Conservation (phyloP, 2,113 vertebrate genomes). For the Eurystomus gularis region DNA sequence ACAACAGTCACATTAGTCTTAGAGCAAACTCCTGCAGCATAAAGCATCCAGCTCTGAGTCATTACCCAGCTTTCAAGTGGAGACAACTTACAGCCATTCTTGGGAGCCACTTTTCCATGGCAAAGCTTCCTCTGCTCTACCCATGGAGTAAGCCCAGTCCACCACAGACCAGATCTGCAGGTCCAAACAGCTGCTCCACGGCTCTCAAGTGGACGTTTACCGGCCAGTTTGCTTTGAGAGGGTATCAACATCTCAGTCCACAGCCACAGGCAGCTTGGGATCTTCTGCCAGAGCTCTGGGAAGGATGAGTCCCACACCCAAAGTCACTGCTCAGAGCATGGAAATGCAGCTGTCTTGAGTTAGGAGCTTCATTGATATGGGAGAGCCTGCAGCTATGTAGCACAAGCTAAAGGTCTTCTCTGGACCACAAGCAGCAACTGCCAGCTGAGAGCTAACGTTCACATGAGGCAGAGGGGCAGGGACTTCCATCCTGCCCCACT, state of each 20-base stretch:
- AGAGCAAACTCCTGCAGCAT: fast-evolving
- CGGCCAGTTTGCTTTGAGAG: background rate
- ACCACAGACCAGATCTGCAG: background rate
- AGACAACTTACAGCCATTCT: background rate
- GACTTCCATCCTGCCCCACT: background rate
- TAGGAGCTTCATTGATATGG: fast-evolving
- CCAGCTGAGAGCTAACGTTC: background rate
- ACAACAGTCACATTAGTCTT: background rate
- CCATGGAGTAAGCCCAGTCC: background rate
- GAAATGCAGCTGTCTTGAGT: background rate
- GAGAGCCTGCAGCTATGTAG: background rate
- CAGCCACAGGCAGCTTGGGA: background rate
- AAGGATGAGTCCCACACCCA: background rate
- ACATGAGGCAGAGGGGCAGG: background rate
- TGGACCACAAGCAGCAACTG: background rate
- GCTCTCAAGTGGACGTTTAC: background rate
- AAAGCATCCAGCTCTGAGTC: fast-evolving
- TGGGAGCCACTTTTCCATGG: background rate
- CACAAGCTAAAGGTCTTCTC: background rate
- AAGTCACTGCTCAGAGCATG: background rate
- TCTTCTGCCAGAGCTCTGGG: background rate
- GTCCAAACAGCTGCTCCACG: background rate
- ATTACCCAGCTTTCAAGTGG: background rate
- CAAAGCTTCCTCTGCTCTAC: background rate
- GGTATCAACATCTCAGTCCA: no score